Percentiles rank a stretch among this genome's conserved stretches.
phyloP scores from a whole-genome alignment of 1,140 invertebrate species.

The Drosophila chauvacae region DNA sequence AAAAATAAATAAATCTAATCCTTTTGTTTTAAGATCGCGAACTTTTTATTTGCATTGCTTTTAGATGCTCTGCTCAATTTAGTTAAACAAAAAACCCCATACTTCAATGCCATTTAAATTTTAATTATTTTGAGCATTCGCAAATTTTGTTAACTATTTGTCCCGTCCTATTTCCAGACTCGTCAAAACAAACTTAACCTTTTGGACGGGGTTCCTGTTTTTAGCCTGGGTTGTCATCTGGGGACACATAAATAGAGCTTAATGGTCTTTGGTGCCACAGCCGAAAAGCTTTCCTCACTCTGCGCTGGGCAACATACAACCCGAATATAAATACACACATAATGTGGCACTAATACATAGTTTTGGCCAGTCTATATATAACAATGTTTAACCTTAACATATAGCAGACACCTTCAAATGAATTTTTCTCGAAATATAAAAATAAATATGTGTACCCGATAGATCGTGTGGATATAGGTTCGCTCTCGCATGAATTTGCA shows the following conservation, averaged over 20 bases:
- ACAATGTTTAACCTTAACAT: constrained; percentile 79
- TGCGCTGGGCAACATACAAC: constrained; percentile 34
- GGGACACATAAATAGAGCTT: constrained; percentile 47
- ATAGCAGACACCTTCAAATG: constrained; percentile 79
- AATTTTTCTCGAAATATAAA: constrained; percentile 78
- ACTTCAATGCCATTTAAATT: not conserved
- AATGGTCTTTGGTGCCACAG: constrained; percentile 47
- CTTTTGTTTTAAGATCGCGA: constrained; percentile 8
- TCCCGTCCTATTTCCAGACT: not conserved
- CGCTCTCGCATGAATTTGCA: constrained; percentile 47
- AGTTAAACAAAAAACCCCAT: not conserved
- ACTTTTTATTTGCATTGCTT: not conserved
- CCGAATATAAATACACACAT: constrained; percentile 38
- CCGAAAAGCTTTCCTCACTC: constrained; percentile 58
- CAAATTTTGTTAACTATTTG: not conserved
- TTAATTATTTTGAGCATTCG: not conserved
- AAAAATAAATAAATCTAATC: constrained; percentile 27
- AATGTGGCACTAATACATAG: constrained; percentile 47
- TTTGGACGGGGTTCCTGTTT: constrained; percentile 5
- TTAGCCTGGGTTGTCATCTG: constrained; percentile 4
- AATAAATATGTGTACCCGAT: constrained; percentile 67
- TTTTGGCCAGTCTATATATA: constrained; percentile 49
- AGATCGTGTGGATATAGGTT: constrained; percentile 26
- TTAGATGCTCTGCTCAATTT: constrained; percentile 8
- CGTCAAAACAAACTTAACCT: constrained; percentile 2